A percentile compares a stretch with the other conserved stretches of the same genome.
Evolutionary conservation across 2,113 vertebrate genomes (phyloP).

Genomic region (Crotalus horridus): DNA sequence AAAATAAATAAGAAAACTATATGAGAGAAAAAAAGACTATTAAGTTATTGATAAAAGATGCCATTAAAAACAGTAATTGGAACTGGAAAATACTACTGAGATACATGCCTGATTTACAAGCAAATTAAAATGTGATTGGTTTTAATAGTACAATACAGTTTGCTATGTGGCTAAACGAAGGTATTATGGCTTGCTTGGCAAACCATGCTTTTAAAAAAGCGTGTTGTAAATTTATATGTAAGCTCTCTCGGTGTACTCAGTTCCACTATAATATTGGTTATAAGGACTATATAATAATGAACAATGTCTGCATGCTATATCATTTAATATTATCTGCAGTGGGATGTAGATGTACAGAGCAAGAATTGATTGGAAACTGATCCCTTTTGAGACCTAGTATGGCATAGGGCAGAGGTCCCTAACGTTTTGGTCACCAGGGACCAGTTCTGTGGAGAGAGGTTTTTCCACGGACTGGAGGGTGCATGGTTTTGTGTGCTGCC

Average conservation of each 20-base stretch:
- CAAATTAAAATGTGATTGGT: background rate
- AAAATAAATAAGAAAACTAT: background rate
- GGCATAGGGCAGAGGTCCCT: too few species aligned
- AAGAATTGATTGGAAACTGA: background rate
- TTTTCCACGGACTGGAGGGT: too few species aligned
- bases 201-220: background rate
- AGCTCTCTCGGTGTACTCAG: background rate
- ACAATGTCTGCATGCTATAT: background rate
- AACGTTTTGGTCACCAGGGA: too few species aligned
- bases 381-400: background rate
- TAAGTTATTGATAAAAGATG: background rate
- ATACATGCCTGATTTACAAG: background rate
- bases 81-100: background rate
- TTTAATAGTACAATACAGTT: background rate
- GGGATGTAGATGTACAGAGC: background rate
- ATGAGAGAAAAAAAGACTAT: background rate
- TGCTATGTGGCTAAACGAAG: background rate
- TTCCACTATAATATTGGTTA: background rate
- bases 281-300: background rate
- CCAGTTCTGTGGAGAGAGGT: too few species aligned
- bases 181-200: background rate
- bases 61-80: background rate
- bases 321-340: background rate
- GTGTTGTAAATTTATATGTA: background rate
- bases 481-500: too few species aligned